Base-by-base conservation (phyloP, 2,888 invertebrate genomes). In the Drosophila pseudotalamancana region DNA sequence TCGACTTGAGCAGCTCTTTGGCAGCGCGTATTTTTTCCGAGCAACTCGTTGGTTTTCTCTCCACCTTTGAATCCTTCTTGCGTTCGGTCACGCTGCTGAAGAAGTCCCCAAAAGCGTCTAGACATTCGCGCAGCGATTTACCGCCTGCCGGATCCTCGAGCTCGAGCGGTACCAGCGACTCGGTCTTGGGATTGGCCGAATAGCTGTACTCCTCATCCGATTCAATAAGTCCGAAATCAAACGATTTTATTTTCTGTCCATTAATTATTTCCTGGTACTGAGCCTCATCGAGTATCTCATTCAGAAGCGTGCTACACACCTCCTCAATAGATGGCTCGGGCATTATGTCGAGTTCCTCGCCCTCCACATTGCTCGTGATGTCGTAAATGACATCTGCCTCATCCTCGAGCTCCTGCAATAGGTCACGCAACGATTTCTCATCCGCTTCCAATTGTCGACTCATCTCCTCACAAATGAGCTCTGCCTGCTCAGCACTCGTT, bases 201-300 rank as follows among this genome's bases (percentile, higher is more conserved):
- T 78, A 86, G 21, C 72, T 85, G 16, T 65, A 72, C 23, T 88
- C 88, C 1, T 88, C 87, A 37, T 84, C 82, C 3, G 82, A 83
- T 46, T 84, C 86, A 12, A 83, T 76, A 3, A 54, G 50, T 0
- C 72, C 77, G 25, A 90, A 84, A 9, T 79, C 64, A 34, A 74
- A 79, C 27, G 60, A 66, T 25, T 72, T 81, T 0, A 76, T 49
- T 11, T 70, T 73, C 14, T 55, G 6, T 2, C 23, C 42, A 6
- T 29, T 45, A 23, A 46, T 68, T 3, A 23, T 19, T 21, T 43
- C 66, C n/a, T 54, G 60, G 34, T 49, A 68, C 12, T 51, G 74
- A 40, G 65, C 12, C 4, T 77, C 70, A 6, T 66, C 72, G n/a
- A 87, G 67, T 0, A 88, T 19, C 0, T 80, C 77, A n/a, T 79